Conservation (phyloP, 2,888 invertebrate species). For the Blastobasis lacticolella region DNA sequence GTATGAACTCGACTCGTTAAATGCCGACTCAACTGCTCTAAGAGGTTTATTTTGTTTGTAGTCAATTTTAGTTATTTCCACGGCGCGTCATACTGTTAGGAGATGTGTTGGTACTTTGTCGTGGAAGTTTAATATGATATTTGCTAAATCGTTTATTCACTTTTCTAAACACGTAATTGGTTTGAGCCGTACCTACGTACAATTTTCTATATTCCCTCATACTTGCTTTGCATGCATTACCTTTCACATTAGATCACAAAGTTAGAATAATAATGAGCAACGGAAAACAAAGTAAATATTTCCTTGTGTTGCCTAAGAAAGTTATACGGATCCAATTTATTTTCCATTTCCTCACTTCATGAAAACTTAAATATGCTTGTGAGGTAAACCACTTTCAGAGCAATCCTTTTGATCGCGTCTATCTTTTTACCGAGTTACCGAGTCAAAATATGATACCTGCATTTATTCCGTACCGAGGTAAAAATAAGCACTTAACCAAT, state of each 20-base stretch:
- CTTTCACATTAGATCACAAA: slow-evolving; percentile 26
- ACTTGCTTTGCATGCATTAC: slow-evolving; percentile 4
- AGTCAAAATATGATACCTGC: slow-evolving; percentile 52
- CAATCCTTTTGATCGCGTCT: slow-evolving; percentile 69
- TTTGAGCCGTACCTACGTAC: background rate
- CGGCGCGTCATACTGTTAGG: too few species aligned
- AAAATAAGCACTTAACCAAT: background rate
- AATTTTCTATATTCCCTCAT: slow-evolving; percentile 1
- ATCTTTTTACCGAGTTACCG: slow-evolving; percentile 58
- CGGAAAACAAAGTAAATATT: slow-evolving; percentile 59
- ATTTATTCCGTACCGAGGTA: slow-evolving; percentile 18
- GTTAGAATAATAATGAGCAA: slow-evolving; percentile 28
- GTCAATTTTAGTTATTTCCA: background rate
- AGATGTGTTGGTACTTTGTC: too few species aligned
- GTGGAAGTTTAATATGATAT: too few species aligned
- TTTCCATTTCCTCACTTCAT: slow-evolving; percentile 72
- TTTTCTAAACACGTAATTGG: too few species aligned
- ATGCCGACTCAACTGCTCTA: slow-evolving; percentile 23
- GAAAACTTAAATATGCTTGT: slow-evolving; percentile 72
- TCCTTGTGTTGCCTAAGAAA: slow-evolving; percentile 58
- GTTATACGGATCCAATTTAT: slow-evolving; percentile 71
- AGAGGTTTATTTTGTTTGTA: slow-evolving; percentile 18
- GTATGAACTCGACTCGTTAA: slow-evolving; percentile 54
- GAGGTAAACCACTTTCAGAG: slow-evolving; percentile 70
- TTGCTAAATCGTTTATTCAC: too few species aligned